These are phyloP conservation scores for Scelioninae gen. 1 DNA, from an alignment of 2,888 invertebrate species.

Conservation along the genomic window DNA sequence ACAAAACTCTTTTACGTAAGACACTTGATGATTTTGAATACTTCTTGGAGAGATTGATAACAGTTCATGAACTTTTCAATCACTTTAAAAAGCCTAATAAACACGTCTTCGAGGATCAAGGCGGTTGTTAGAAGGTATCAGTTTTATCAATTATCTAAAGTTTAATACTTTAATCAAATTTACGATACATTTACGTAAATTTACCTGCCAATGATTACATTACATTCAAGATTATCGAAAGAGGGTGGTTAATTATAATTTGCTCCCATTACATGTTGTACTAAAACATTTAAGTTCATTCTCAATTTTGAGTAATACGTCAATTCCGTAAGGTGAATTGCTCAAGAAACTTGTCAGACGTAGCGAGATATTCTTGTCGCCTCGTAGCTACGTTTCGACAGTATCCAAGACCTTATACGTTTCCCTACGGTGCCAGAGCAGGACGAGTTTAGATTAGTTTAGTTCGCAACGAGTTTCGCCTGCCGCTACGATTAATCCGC, in stretches of 20 bases:
- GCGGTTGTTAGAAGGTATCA: too few species aligned
- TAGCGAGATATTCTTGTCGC: conserved; percentile 62
- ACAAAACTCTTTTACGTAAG: too few species aligned
- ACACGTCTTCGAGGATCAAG: too few species aligned
- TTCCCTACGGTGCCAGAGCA: conserved; percentile 74
- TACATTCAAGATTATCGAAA: background rate
- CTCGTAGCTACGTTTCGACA: conserved; percentile 57
- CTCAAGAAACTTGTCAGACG: conserved; percentile 60
- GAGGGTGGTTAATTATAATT: background rate
- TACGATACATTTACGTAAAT: too few species aligned
- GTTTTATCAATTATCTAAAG: too few species aligned
- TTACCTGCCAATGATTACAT: too few species aligned
- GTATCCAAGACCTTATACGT: conserved; percentile 65
- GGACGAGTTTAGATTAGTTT: conserved; percentile 83
- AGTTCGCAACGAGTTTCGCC: conserved; percentile 81
- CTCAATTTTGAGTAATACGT: conserved; percentile 38
- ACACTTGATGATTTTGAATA: too few species aligned
- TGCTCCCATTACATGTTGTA: background rate
- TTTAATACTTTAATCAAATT: background rate
- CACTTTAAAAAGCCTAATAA: too few species aligned
- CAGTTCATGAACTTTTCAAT: too few species aligned
- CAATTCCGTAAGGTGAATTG: conserved; percentile 48
- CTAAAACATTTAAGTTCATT: conserved; percentile 22
- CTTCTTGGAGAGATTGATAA: too few species aligned
- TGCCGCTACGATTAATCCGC: conserved; percentile 80